These are phyloP conservation scores for Aphaenogaster rudis DNA, from an alignment of 1,140 invertebrate genomes.

Conservation along the genomic window DNA sequence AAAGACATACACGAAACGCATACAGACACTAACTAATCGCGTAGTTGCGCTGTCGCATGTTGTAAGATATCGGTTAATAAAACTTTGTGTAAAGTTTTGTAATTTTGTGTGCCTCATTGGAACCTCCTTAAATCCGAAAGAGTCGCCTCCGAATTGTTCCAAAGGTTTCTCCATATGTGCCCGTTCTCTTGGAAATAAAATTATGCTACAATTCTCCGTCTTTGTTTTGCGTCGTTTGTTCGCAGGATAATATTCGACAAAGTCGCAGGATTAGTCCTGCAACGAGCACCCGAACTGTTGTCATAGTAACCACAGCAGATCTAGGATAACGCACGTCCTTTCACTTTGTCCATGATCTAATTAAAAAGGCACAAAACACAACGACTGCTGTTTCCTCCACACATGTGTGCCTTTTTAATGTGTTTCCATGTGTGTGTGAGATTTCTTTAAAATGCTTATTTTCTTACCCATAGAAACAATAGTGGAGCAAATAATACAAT, in stretches of 20 bases:
- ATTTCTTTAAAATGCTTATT: not conserved
- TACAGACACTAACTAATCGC: conserved; percentile 59
- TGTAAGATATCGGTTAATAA: conserved; percentile 78
- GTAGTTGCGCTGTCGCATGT: conserved; percentile 51
- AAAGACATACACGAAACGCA: conserved; percentile 40
- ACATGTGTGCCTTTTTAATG: too few relatives aligned
- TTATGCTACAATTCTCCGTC: not conserved
- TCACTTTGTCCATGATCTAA: conserved; percentile 50
- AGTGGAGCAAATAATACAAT: not conserved
- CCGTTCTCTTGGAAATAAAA: not conserved
- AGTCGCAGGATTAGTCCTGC: not conserved
- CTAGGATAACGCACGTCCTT: conserved; percentile 30
- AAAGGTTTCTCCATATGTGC: not conserved
- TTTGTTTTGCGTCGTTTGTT: conserved; percentile 13
- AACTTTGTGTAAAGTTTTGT: conserved; percentile 76
- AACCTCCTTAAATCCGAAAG: not conserved
- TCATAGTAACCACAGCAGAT: not conserved
- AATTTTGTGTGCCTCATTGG: conserved; percentile 47
- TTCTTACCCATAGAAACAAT: not conserved
- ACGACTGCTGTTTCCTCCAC: not conserved
- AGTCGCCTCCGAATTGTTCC: not conserved
- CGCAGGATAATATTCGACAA: not conserved
- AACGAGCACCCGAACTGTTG: not conserved
- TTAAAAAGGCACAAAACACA: conserved; percentile 32
- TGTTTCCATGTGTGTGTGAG: too few relatives aligned